phyloP scores from a whole-genome alignment of 92 coral and sea anemone genomes.

The Desmophyllum pertusum region DNA sequence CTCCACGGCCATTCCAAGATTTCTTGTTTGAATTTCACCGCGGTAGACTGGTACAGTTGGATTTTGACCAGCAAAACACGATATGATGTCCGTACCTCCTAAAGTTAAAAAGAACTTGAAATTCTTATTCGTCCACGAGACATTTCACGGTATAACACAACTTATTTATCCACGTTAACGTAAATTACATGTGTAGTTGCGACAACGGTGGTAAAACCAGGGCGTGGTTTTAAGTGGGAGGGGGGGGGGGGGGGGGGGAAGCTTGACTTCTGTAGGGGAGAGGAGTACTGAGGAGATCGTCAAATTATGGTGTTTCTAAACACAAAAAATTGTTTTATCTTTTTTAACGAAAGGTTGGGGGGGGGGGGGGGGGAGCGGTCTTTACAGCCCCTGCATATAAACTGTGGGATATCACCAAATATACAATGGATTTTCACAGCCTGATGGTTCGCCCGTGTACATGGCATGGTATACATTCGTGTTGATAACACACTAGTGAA shows the following conservation, averaged over 20 bases:
- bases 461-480: background rate
- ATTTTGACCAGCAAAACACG: slow-evolving; percentile 95
- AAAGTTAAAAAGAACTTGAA: background rate
- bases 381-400: background rate
- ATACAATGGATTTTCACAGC: background rate
- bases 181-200: background rate
- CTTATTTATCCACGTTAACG: background rate
- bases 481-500: background rate
- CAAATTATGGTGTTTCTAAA: too few relatives aligned
- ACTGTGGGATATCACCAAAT: background rate
- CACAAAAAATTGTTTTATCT: too few relatives aligned
- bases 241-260: too few relatives aligned
- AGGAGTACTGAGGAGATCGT: too few relatives aligned
- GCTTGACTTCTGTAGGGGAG: too few relatives aligned
- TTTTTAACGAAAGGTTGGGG: too few relatives aligned
- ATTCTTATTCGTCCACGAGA: background rate
- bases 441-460: background rate
- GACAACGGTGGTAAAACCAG: background rate
- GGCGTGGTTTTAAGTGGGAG: too few relatives aligned
- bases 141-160: background rate
- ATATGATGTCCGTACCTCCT: slow-evolving; percentile 98
- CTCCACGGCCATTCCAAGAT: slow-evolving; percentile 98
- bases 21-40: slow-evolving; percentile 94
- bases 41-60: slow-evolving; percentile 92
- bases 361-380: too few relatives aligned